phyloP scores from a whole-genome alignment of 2,113 vertebrate species.

The Orientallactaga bullata region DNA sequence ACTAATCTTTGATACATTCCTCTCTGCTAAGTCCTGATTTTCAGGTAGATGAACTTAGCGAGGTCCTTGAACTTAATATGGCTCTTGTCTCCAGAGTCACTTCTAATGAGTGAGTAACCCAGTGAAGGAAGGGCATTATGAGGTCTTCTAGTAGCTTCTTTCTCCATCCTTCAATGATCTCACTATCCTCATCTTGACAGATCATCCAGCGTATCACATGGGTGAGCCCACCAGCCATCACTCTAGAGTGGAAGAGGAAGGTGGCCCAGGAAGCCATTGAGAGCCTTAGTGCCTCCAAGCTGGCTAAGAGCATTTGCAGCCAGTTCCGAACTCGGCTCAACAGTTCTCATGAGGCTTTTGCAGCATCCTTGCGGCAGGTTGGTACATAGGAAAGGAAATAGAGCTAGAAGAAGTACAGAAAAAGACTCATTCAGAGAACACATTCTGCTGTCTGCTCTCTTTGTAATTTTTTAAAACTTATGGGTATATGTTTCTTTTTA shows the following conservation, averaged over 20 bases:
- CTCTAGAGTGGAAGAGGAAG: slow-evolving; percentile 96
- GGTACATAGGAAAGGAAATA: background rate
- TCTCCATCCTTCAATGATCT: background rate
- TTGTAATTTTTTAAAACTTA: background rate
- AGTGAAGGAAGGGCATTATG: background rate
- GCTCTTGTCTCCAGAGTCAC: background rate
- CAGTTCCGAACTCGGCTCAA: slow-evolving; percentile 97
- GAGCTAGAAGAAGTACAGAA: background rate
- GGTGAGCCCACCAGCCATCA: slow-evolving; percentile 96
- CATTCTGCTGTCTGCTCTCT: background rate
- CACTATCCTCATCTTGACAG: slow-evolving; percentile 80
- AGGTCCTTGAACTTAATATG: background rate
- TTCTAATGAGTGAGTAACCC: background rate
- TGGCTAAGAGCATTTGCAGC: slow-evolving; percentile 98
- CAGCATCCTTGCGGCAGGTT: slow-evolving; percentile 96
- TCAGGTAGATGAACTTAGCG: background rate
- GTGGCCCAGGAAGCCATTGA: slow-evolving; percentile 99
- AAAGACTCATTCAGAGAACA: background rate
- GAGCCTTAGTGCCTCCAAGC: slow-evolving; percentile 97
- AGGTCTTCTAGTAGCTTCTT: background rate
- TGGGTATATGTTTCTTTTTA: slow-evolving; percentile 8
- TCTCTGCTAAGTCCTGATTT: background rate
- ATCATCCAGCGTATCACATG: slow-evolving; percentile 97
- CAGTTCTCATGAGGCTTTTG: slow-evolving; percentile 98
- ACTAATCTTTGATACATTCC: slow-evolving; percentile 2